A percentile compares a stretch with the other conserved stretches of the same genome.
phyloP scores from a whole-genome alignment of 2,888 invertebrate genomes.

The Zygaena filipendulae region DNA sequence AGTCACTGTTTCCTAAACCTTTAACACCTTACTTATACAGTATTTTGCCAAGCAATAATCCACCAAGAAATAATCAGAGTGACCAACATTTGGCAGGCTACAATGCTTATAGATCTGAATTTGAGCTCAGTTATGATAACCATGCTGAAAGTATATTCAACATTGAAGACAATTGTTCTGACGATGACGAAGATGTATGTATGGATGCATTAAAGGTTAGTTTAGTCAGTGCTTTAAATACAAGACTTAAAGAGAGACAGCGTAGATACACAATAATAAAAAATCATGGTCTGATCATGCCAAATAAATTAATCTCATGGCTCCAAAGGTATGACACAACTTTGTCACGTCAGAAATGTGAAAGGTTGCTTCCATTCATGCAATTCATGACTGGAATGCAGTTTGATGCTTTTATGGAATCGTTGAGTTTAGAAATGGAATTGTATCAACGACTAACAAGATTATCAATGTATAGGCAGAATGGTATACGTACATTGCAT shows the following conservation, averaged over 20 bases:
- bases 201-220: slow-evolving; percentile 75
- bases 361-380: slow-evolving; percentile 77
- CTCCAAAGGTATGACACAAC: slow-evolving; percentile 76
- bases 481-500: slow-evolving; percentile 75
- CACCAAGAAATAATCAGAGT: slow-evolving; percentile 71
- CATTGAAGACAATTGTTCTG: slow-evolving; percentile 46
- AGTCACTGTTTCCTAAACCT: slow-evolving; percentile 69
- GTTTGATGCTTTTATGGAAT: slow-evolving; percentile 82
- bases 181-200: slow-evolving; percentile 60
- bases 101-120: slow-evolving; percentile 86
- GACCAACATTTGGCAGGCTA: slow-evolving; percentile 80
- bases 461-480: slow-evolving; percentile 73
- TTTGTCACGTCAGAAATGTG: slow-evolving; percentile 63
- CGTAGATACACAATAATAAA: slow-evolving; percentile 79
- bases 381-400: slow-evolving; percentile 78
- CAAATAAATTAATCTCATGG: slow-evolving; percentile 76
- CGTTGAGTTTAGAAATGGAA: slow-evolving; percentile 76
- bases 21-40: slow-evolving; percentile 72
- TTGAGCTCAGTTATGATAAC: slow-evolving; percentile 84
- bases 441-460: slow-evolving; percentile 71
- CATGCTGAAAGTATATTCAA: slow-evolving; percentile 79
- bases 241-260: slow-evolving; percentile 77
- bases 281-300: slow-evolving; percentile 82
- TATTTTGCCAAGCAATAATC: slow-evolving; percentile 75
- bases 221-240: slow-evolving; percentile 79